Base-by-base conservation (phyloP, 1,140 invertebrate species). In the Drosophila nigrodunni region DNA sequence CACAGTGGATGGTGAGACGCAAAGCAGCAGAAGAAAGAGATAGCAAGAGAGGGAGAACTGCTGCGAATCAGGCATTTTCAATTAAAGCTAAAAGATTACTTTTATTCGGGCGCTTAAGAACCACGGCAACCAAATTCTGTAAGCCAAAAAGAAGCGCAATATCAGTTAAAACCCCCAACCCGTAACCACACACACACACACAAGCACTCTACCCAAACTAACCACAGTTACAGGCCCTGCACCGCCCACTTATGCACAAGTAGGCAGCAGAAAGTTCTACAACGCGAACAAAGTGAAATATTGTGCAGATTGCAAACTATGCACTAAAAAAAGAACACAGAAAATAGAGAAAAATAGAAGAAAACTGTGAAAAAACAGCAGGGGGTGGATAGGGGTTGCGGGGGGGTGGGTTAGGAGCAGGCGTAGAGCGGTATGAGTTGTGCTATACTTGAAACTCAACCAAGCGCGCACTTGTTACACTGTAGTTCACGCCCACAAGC, bases 401-500 rank as follows among this genome's bases (percentile, higher is more conserved):
- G 9, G 9, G 13, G 21, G 10, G 6, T 0, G 21, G 13, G 10
- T 21, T 21, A 9, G 54, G 1, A 2, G 18, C 18, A 21, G 15
- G 30, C 15, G 3, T 2, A 15, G 30, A 6, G 18, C 37, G 44
- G 15, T 34, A 30, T 18, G 15, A 35, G 21, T 6, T 41, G 21
- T 35, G 2, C 30, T 49, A 57, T 47, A 41, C 73, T 77, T 77
- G 57, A 61, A 72, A 73, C 43, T 55, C 74, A 77, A 73, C 69
- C 46, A 77, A 77, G 74, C 74, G 74, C 74, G 74, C 74, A 77
- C 74, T 77, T 77, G 74, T 77, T 77, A 77, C 74, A 50, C 74
- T 43, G 55, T 13, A 50, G 64, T 61, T 66, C 64, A 67, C 73
- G 74, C 68, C 46, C n/a, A 39, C 30, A n/a, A 30, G 13, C 47